Conservation (phyloP, 2,888 invertebrate genomes). For the Furcula furcula region DNA sequence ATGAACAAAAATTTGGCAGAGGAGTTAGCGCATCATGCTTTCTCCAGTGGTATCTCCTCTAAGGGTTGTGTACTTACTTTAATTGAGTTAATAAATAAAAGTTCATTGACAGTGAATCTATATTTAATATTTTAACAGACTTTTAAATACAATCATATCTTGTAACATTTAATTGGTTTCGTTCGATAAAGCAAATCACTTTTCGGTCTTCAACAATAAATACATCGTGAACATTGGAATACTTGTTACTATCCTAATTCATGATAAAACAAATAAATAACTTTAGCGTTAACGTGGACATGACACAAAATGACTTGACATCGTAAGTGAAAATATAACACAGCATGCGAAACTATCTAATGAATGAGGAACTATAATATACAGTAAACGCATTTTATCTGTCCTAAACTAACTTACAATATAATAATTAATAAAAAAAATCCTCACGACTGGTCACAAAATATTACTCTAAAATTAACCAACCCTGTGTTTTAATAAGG, state of each 20-base stretch:
- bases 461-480: constrained; percentile 17
- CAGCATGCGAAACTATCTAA: constrained; percentile 48
- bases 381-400: constrained; percentile 26
- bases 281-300: constrained; percentile 44
- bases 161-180: constrained; percentile 67
- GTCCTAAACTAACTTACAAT: constrained; percentile 16
- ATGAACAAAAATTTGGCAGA: too few relatives aligned
- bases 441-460: constrained; percentile 12
- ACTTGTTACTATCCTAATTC: constrained; percentile 49
- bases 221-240: constrained; percentile 69
- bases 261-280: constrained; percentile 55
- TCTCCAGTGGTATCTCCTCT: too few relatives aligned
- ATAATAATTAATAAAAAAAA: constrained; percentile 20
- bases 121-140: constrained; percentile 72
- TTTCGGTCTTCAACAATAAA: constrained; percentile 67
- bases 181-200: constrained; percentile 58
- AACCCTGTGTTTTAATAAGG: constrained; percentile 18
- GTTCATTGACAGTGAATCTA: constrained; percentile 53
- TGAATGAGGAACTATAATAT: constrained; percentile 51
- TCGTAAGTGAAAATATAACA: constrained; percentile 39
- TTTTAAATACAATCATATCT: constrained; percentile 73
- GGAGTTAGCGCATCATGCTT: too few relatives aligned
- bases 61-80: too few relatives aligned
- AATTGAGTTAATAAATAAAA: constrained; percentile 34
- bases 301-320: constrained; percentile 69